Evolutionary conservation across 2,888 invertebrate genomes (phyloP).

Genomic region (Machimus rusticus): DNA sequence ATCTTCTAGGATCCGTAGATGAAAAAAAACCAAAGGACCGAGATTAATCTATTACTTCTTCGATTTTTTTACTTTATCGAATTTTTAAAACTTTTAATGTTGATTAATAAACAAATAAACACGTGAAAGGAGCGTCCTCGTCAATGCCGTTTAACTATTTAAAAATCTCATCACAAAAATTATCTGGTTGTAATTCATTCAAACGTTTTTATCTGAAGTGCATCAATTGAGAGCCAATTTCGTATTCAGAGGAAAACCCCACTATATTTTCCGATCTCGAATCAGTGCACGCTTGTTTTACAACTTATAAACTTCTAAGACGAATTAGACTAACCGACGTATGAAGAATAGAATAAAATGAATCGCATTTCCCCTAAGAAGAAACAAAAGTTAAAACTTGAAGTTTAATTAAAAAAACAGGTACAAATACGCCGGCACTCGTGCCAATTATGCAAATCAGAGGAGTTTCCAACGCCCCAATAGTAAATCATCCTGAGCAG

Average conservation of each 20-base stretch:
- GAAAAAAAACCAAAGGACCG: background rate
- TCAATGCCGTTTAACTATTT: background rate
- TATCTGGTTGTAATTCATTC: background rate
- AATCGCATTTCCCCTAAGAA: background rate
- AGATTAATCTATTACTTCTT: background rate
- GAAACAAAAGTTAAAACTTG: background rate
- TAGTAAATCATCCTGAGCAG: background rate
- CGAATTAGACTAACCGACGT: background rate
- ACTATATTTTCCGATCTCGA: background rate
- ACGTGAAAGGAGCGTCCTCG: background rate
- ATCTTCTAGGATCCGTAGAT: background rate
- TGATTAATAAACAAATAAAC: background rate
- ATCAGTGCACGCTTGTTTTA: background rate
- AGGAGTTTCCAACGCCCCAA: background rate
- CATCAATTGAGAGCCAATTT: background rate
- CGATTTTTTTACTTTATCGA: too few relatives aligned
- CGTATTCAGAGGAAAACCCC: background rate
- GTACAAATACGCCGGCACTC: background rate
- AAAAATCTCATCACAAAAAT: background rate
- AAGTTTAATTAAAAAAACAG: background rate
- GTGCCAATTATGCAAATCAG: slow-evolving; percentile 24
- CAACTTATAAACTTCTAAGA: background rate
- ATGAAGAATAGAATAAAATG: background rate
- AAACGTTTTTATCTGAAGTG: background rate
- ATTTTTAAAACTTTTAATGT: too few relatives aligned